Conservation (phyloP, 1,140 invertebrate genomes). For the Listronotus bonariensis region DNA sequence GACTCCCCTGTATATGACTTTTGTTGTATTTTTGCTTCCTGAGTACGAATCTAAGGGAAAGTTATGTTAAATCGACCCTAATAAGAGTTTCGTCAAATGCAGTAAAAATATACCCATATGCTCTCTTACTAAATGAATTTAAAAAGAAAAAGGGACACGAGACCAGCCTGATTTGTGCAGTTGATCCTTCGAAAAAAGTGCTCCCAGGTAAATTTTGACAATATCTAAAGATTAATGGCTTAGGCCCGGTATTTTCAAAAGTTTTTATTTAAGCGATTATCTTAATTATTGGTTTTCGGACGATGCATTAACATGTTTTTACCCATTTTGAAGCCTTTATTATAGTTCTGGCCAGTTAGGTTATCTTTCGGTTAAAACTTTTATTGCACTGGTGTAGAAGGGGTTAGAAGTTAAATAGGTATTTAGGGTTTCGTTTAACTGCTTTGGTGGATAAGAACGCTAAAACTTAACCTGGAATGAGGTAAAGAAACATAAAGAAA, state of each 20-base stretch:
- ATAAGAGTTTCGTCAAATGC: no score
- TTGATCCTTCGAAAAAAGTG: constrained; percentile 21
- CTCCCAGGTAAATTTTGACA: constrained; percentile 42
- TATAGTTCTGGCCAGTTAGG: neutral
- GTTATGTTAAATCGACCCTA: no score
- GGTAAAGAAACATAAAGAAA: no score
- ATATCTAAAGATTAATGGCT: constrained; percentile 46
- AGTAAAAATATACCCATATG: neutral
- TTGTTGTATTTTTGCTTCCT: no score
- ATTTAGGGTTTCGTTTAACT: neutral
- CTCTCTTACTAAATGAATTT: neutral
- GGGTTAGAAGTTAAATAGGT: no score
- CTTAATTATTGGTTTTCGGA: constrained; percentile 47
- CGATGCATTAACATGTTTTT: constrained; percentile 45
- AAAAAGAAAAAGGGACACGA: constrained; percentile 1
- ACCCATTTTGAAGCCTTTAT: constrained; percentile 11
- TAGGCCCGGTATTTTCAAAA: constrained; percentile 39
- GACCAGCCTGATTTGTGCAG: constrained; percentile 28
- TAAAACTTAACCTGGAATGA: no score
- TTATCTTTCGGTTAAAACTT: neutral
- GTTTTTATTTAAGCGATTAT: constrained; percentile 46
- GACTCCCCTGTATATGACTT: no score
- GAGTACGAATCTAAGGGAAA: no score
- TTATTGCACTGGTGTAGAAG: neutral
- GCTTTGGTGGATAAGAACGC: neutral